phyloP scores from a whole-genome alignment of 2,797 vertebrate genomes.

The Sebastes diaconus region DNA sequence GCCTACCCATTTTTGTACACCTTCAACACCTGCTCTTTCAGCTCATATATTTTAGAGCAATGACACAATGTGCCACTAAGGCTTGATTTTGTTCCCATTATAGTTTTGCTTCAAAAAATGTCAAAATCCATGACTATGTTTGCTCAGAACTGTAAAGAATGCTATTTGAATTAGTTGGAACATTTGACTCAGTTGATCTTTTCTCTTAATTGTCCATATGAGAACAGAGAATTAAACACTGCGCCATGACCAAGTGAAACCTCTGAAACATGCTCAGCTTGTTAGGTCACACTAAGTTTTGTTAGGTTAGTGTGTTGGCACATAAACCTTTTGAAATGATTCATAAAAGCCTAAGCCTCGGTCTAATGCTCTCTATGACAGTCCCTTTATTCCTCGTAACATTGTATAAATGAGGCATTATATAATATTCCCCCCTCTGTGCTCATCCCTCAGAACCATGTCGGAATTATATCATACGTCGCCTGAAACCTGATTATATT shows the following conservation, averaged over 20 bases:
- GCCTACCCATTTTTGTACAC: background rate
- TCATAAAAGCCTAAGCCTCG: conserved; percentile 51
- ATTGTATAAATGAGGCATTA: conserved; percentile 72
- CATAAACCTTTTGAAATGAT: conserved; percentile 59
- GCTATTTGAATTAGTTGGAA: background rate
- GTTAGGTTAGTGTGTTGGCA: conserved; percentile 57
- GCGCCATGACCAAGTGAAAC: background rate
- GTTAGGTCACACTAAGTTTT: conserved; percentile 33
- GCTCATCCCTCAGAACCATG: conserved; percentile 62
- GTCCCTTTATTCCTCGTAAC: conserved; percentile 54
- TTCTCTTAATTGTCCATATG: background rate
- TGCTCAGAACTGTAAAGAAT: background rate
- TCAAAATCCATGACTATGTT: background rate
- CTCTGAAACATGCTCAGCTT: conserved; percentile 5
- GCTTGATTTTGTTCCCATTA: background rate
- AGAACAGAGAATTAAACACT: background rate
- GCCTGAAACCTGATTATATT: conserved; percentile 60
- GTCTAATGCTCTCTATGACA: conserved; percentile 48
- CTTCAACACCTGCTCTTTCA: background rate
- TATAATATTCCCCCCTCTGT: conserved; percentile 56
- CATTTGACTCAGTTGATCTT: background rate
- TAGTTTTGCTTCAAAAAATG: background rate
- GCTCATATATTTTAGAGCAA: background rate
- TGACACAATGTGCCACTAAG: no score
- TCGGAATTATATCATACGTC: conserved; percentile 61